Conservation (phyloP, 2,888 invertebrate genomes). For the Dicyrtoma fusca region DNA sequence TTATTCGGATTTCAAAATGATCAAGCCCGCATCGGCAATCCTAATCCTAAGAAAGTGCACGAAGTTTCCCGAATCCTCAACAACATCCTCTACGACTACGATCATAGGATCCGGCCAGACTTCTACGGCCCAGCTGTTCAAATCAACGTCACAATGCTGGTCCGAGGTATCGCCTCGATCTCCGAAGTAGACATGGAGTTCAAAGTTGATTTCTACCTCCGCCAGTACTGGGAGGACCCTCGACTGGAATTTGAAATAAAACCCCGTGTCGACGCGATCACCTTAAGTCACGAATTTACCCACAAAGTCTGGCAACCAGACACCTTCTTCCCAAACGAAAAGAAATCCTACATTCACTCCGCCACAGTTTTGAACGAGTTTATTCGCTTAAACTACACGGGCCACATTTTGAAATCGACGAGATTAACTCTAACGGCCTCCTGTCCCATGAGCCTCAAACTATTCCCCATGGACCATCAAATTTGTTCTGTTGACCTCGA, state of each 20-base stretch:
- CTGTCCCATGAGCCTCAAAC: constrained; percentile 27
- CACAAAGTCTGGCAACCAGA: constrained; percentile 22
- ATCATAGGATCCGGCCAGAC: background rate
- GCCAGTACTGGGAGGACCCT: constrained; percentile 28
- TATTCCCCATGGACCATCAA: constrained; percentile 31
- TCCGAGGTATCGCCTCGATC: background rate
- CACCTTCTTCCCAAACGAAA: constrained; percentile 36
- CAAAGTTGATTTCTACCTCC: constrained; percentile 17
- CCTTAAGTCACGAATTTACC: constrained; percentile 8
- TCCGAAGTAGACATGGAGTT: constrained; percentile 25
- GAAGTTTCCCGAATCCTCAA: background rate
- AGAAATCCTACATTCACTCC: constrained; percentile 17
- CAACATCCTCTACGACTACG: background rate
- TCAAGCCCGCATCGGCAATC: no score
- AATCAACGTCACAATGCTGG: background rate
- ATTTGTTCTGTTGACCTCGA: constrained; percentile 32
- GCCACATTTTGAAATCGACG: constrained; percentile 10
- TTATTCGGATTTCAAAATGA: no score
- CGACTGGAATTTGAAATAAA: background rate
- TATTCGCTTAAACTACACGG: constrained; percentile 13
- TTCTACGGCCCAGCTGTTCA: constrained; percentile 37
- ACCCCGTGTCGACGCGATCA: background rate
- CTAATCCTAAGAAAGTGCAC: background rate
- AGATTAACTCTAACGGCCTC: constrained; percentile 17
- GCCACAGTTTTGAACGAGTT: constrained; percentile 13